A percentile compares a stretch with the other conserved stretches of the same genome.
Conservation (phyloP, 2,888 invertebrate species). For the Troilus luridus region DNA sequence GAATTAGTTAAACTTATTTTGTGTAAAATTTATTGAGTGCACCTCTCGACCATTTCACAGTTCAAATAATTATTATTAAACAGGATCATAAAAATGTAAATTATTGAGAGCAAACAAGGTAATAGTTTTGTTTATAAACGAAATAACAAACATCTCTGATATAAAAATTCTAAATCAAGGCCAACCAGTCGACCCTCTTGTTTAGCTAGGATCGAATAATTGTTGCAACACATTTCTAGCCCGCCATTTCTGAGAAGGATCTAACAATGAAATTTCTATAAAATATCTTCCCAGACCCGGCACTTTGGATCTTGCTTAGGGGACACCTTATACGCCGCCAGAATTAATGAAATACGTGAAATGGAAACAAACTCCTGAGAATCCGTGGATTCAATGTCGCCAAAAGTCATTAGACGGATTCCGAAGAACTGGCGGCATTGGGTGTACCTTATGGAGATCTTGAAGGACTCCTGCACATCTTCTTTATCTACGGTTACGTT, state of each 20-base stretch:
- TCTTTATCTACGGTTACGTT: background rate
- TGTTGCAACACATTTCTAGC: background rate
- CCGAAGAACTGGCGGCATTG: conserved; percentile 6
- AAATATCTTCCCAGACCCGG: background rate
- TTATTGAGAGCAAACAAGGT: background rate
- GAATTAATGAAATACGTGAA: conserved; percentile 25
- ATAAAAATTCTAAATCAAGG: background rate
- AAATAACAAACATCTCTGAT: background rate
- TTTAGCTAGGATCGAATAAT: conserved; percentile 2
- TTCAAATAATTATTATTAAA: too few relatives aligned
- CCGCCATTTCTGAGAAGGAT: background rate
- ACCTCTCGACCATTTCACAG: too few relatives aligned
- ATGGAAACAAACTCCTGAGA: conserved; percentile 16
- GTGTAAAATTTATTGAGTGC: too few relatives aligned
- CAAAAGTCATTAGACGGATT: background rate
- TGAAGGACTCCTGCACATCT: background rate
- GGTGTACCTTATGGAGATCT: background rate
- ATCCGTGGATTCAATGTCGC: conserved; percentile 14
- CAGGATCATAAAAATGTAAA: background rate
- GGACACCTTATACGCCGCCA: background rate
- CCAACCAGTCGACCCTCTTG: background rate
- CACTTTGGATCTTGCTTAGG: background rate
- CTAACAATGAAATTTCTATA: background rate
- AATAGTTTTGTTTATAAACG: background rate
- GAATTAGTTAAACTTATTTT: too few relatives aligned